A percentile compares a stretch with the other conserved stretches of the same genome.
Conservation (phyloP, 2,113 vertebrate genomes). For the Hydrolagus affinis region DNA sequence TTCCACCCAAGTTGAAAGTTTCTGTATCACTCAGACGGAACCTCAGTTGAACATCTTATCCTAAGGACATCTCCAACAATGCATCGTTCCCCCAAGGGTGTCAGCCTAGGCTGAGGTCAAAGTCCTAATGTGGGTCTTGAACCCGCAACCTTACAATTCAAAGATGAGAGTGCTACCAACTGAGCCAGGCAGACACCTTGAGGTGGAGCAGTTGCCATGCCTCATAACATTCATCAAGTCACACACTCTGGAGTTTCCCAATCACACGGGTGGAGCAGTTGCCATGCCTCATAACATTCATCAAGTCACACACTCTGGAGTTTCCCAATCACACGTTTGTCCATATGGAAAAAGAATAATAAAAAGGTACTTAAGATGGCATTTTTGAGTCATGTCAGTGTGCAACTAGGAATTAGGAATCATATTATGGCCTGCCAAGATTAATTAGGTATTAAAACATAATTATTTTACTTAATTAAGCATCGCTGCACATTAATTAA, state of each 20-base stretch:
- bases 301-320: background rate
- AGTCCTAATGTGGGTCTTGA: too few species aligned
- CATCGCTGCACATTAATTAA: background rate
- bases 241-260: background rate
- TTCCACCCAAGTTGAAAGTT: too few species aligned
- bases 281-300: background rate
- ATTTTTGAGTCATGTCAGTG: background rate
- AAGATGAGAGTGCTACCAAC: too few species aligned
- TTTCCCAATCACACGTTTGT: background rate
- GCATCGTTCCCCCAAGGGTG: too few species aligned
- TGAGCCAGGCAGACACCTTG: background rate
- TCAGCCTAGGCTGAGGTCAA: too few species aligned
- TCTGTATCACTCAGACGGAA: too few species aligned
- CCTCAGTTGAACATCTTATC: too few species aligned
- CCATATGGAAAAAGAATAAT: background rate
- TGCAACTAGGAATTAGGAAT: slow-evolving; percentile 10
- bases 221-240: background rate
- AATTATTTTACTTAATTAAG: slow-evolving; percentile 1
- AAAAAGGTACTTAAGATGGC: background rate
- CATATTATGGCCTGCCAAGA: background rate
- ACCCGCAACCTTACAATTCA: too few species aligned
- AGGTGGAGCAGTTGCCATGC: too few species aligned
- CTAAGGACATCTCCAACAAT: too few species aligned
- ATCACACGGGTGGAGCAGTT: too few species aligned
- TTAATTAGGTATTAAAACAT: background rate